Conservation (phyloP, 2,113 vertebrate species). For the Carassius carassius region DNA sequence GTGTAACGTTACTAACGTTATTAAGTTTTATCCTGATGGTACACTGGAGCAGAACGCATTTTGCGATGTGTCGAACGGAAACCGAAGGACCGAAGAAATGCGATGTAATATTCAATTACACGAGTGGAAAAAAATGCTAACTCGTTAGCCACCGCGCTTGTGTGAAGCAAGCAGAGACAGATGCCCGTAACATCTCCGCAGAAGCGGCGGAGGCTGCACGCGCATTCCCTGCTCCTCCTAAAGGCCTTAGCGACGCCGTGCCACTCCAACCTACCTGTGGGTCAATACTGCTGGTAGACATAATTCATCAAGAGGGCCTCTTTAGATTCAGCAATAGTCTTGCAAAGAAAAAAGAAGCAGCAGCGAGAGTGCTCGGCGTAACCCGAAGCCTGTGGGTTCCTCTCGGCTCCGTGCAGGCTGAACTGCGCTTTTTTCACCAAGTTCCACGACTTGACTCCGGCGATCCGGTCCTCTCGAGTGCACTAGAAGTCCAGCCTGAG, state of each 20-base stretch:
- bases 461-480: constrained; percentile 45
- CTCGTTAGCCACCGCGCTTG: constrained; percentile 34
- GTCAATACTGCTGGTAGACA: constrained; percentile 97
- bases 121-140: constrained; percentile 9
- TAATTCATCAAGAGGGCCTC: constrained; percentile 86
- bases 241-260: constrained; percentile 49
- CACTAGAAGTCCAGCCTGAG: constrained; percentile 37
- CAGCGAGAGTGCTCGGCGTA: constrained; percentile 40
- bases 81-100: not conserved
- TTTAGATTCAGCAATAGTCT: constrained; percentile 62
- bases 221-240: constrained; percentile 49
- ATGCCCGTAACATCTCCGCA: constrained; percentile 44
- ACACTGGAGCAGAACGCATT: constrained; percentile 1
- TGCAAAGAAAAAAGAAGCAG: constrained; percentile 42
- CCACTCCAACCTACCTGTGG: constrained; percentile 85
- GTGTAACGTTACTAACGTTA: not conserved
- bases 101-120: not conserved
- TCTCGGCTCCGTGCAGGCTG: constrained; percentile 53
- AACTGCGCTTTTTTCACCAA: constrained; percentile 56
- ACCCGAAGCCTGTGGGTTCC: constrained; percentile 58
- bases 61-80: not conserved
- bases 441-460: constrained; percentile 56
- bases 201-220: constrained; percentile 42
- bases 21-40: not conserved
- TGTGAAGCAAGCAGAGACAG: not conserved